Percentiles rank a stretch among this genome's conserved stretches.
Evolutionary conservation across 2,888 invertebrate species (phyloP).

Genomic region (Hydraecia micacea): DNA sequence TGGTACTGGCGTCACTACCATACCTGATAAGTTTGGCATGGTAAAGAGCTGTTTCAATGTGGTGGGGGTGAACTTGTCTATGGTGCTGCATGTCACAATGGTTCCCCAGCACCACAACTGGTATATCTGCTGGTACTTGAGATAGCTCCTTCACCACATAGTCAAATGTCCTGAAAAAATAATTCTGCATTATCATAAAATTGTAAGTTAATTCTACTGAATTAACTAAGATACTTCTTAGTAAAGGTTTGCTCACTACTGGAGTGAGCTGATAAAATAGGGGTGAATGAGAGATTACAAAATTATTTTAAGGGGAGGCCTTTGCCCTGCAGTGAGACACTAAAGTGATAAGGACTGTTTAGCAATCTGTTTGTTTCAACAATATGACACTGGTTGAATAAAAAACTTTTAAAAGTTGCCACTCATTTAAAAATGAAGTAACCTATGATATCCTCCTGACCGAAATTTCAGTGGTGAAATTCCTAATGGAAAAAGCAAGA

Average conservation of each 20-base stretch:
- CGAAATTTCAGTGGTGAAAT: background rate
- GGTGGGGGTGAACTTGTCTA: conserved; percentile 92
- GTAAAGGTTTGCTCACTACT: background rate
- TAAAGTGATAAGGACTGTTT: background rate
- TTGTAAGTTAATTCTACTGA: background rate
- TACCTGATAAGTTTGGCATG: conserved; percentile 84
- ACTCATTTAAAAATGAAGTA: background rate
- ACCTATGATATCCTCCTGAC: background rate
- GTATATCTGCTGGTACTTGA: conserved; percentile 94
- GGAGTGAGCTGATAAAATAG: background rate
- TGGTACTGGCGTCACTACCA: background rate
- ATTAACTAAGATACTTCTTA: background rate
- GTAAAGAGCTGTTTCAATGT: conserved; percentile 86
- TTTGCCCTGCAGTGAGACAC: background rate
- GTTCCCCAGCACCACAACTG: conserved; percentile 97
- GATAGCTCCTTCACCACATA: conserved; percentile 97
- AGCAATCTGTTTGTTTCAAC: background rate
- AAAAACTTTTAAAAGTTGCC: background rate
- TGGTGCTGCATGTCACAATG: conserved; percentile 99
- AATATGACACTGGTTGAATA: background rate
- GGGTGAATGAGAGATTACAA: background rate
- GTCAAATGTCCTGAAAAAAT: conserved; percentile 95
- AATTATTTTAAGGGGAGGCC: background rate
- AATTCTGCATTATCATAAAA: background rate
- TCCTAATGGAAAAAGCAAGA: background rate